Evolutionary conservation across 92 coral and sea anemone species (phyloP).

Genomic region (Epizoanthus ramosus): DNA sequence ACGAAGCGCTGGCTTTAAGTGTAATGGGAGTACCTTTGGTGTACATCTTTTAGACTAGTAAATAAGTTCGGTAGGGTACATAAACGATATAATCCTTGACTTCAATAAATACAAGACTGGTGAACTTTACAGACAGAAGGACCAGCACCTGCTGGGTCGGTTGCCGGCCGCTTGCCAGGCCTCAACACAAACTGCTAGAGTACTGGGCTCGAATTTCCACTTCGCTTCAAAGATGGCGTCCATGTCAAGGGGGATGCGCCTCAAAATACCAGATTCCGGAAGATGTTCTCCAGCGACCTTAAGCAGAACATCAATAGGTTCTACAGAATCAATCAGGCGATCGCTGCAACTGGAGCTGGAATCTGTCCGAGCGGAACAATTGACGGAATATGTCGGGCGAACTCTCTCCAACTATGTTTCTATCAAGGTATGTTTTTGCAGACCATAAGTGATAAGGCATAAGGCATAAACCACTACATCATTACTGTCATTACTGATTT

Average conservation of each 20-base stretch:
- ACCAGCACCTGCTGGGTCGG: neutral
- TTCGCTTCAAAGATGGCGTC: conserved; percentile 21
- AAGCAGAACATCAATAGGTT: conserved; percentile 52
- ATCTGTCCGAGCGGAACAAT: conserved; percentile 59
- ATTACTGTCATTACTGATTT: no score
- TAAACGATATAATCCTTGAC: neutral
- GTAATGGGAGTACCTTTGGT: conserved; percentile 75
- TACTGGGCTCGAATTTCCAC: conserved; percentile 13
- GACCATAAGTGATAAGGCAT: no score
- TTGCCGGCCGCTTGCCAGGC: conserved; percentile 25
- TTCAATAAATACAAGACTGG: neutral
- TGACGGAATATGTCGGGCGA: conserved; percentile 67
- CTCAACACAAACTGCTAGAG: conserved; percentile 1
- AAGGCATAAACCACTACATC: no score
- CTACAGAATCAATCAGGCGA: conserved; percentile 71
- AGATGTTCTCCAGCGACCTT: conserved; percentile 30
- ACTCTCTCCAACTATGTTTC: conserved; percentile 65
- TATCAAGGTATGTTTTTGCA: conserved; percentile 15
- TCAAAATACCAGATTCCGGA: conserved; percentile 23
- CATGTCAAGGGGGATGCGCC: conserved; percentile 16
- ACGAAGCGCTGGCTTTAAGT: conserved; percentile 89
- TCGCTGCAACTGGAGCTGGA: conserved; percentile 84
- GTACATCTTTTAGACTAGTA: conserved; percentile 59
- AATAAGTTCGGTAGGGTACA: neutral
- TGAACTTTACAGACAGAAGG: neutral